A percentile compares a stretch with the other conserved stretches of the same genome.
Evolutionary conservation across 1,140 invertebrate species (phyloP).

Genomic region (Saccostrea cuccullata): DNA sequence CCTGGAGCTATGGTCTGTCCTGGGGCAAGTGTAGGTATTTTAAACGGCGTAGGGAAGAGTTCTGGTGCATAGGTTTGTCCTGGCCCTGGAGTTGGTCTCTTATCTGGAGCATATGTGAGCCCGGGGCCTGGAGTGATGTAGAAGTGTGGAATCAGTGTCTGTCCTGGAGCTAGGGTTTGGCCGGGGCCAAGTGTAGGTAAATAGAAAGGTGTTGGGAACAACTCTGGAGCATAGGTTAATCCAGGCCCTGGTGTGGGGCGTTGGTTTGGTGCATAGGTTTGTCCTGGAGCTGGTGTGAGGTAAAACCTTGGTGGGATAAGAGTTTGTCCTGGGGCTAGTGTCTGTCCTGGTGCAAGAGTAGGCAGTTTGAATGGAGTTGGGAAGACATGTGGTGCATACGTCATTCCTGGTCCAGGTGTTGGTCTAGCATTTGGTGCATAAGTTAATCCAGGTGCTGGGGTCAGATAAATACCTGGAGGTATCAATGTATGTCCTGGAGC

Average conservation of each 20-base stretch:
- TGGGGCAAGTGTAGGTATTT: conserved; percentile 52
- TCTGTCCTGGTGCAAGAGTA: conserved; percentile 60
- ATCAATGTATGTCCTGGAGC: conserved; percentile 52
- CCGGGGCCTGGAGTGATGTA: conserved; percentile 40
- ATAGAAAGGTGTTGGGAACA: conserved; percentile 48
- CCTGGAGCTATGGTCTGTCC: conserved; percentile 45
- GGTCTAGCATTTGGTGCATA: conserved; percentile 18
- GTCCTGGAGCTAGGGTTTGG: conserved; percentile 57
- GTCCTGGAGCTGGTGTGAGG: conserved; percentile 56
- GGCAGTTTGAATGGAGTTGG: conserved; percentile 49
- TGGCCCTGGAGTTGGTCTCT: conserved; percentile 46
- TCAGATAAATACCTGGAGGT: conserved; percentile 51
- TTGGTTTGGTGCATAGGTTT: conserved; percentile 47
- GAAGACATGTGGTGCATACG: conserved; percentile 56
- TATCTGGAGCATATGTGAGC: conserved; percentile 38
- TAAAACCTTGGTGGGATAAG: conserved; percentile 54
- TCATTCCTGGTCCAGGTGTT: conserved; percentile 60
- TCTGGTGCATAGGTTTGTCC: conserved; percentile 46
- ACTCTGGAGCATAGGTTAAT: conserved; percentile 38
- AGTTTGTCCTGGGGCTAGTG: conserved; percentile 52
- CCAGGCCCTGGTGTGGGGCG: conserved; percentile 50
- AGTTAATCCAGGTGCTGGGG: conserved; percentile 43
- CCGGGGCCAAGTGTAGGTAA: conserved; percentile 58
- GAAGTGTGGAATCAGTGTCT: conserved; percentile 48
- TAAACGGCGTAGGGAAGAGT: conserved; percentile 44